Evolutionary conservation across 2,113 vertebrate genomes (phyloP).

Genomic region (Cavia porcellus): DNA sequence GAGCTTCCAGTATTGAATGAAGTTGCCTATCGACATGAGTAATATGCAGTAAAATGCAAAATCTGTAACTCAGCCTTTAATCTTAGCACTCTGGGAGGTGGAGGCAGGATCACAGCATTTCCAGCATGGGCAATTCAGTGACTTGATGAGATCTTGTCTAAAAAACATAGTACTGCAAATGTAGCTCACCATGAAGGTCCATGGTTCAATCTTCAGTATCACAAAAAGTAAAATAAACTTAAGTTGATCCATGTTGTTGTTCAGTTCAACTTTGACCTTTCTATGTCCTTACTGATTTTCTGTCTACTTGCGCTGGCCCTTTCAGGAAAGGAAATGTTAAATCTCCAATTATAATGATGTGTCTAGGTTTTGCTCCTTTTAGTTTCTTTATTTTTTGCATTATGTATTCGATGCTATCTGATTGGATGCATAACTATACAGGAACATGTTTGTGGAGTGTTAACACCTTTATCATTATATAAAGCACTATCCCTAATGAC

Average conservation of each 20-base stretch:
- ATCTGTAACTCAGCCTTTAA: neutral
- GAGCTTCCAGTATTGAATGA: neutral
- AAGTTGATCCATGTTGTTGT: too few relatives aligned
- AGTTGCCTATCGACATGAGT: neutral
- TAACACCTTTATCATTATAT: neutral
- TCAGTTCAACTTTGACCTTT: neutral
- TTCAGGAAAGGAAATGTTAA: neutral
- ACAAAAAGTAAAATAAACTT: too few relatives aligned
- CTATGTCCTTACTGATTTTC: neutral
- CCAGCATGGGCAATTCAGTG: too few relatives aligned
- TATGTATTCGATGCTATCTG: neutral
- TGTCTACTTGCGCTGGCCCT: neutral
- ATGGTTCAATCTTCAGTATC: too few relatives aligned
- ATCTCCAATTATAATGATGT: neutral
- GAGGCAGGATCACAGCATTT: too few relatives aligned
- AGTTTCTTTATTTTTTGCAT: neutral
- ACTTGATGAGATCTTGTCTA: too few relatives aligned
- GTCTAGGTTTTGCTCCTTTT: neutral
- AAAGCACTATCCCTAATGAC: neutral
- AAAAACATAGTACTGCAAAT: too few relatives aligned
- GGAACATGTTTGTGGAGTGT: neutral
- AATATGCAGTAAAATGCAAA: too few relatives aligned
- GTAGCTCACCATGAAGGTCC: too few relatives aligned
- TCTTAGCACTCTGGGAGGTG: too few relatives aligned
- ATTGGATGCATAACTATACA: neutral